These are phyloP conservation scores for Cryptotis parvus DNA, from an alignment of 2,113 vertebrate genomes.

Conservation along the genomic window DNA sequence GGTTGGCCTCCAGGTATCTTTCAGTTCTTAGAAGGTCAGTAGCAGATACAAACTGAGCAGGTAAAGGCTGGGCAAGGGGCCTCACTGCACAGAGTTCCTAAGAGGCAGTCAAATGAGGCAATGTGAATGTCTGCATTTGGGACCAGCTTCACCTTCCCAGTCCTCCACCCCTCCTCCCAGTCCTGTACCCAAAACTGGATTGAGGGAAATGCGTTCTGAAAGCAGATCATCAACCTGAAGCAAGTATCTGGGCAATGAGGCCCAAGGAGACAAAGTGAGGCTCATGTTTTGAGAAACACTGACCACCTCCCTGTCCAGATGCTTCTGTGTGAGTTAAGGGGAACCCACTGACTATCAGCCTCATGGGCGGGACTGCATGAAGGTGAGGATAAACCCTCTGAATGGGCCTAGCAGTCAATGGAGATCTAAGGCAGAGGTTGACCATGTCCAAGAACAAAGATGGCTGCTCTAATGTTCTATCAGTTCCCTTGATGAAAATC, in stretches of 20 bases:
- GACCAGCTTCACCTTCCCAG: not conserved
- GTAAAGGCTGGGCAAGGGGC: not conserved
- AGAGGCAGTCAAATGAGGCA: not conserved
- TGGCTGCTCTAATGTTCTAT: not conserved
- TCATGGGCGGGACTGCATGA: too few relatives aligned
- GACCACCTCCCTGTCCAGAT: not conserved
- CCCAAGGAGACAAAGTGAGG: not conserved
- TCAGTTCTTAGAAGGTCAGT: not conserved
- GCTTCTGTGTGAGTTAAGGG: not conserved
- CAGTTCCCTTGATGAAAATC: too few relatives aligned
- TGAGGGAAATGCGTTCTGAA: not conserved
- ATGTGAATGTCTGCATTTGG: not conserved
- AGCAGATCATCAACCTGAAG: not conserved
- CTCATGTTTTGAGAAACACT: not conserved
- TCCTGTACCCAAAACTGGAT: not conserved
- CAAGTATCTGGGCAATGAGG: not conserved
- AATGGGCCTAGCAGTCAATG: not conserved
- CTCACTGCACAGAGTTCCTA: not conserved
- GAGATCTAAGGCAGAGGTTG: rapidly evolving
- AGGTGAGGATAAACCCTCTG: too few relatives aligned
- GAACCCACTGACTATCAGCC: rapidly evolving
- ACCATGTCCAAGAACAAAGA: not conserved
- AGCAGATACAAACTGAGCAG: not conserved
- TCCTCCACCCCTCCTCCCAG: too few relatives aligned
- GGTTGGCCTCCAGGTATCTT: not conserved